Percentiles rank a stretch among this genome's conserved stretches.
Evolutionary conservation across 2,888 invertebrate genomes (phyloP).

Genomic region (Pristionchus fissidentatus): DNA sequence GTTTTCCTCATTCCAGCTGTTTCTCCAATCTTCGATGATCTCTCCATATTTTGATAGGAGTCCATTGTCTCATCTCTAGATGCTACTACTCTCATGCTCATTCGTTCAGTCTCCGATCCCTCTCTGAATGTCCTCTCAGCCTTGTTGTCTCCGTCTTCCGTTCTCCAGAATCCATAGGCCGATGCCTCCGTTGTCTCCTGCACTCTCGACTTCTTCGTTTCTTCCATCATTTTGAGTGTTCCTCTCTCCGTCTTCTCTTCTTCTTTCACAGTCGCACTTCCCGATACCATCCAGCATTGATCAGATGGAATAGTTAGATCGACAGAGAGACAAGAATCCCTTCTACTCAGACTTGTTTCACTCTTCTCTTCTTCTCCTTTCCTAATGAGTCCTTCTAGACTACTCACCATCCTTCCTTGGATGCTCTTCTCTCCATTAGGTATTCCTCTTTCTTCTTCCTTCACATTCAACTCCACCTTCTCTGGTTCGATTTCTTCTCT

Average conservation of each 20-base stretch:
- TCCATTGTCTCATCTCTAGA: neutral
- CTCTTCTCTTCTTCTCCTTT: conserved; percentile 33
- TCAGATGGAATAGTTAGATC: conserved; percentile 17
- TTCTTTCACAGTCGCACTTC: conserved; percentile 28
- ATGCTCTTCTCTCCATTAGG: conserved; percentile 23
- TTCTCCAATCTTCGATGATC: neutral
- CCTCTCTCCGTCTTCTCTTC: conserved; percentile 29
- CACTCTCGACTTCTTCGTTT: conserved; percentile 6
- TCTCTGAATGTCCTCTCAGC: conserved; percentile 51
- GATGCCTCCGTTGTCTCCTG: conserved; percentile 42
- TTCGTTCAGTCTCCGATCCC: neutral
- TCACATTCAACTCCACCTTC: neutral
- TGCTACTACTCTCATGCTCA: conserved; percentile 12
- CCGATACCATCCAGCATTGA: neutral
- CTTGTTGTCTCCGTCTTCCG: conserved; percentile 49
- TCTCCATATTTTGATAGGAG: neutral
- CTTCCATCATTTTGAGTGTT: neutral
- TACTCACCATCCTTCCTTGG: neutral
- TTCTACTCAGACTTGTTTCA: conserved; percentile 19
- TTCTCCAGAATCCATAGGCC: conserved; percentile 55
- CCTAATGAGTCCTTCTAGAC: conserved; percentile 16
- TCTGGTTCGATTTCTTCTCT: conserved; percentile 29
- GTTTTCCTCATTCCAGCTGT: neutral
- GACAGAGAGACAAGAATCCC: conserved; percentile 20
- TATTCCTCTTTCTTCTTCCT: conserved; percentile 38